Base-by-base conservation (phyloP, 2,888 invertebrate genomes). In the Theretra japonica region DNA sequence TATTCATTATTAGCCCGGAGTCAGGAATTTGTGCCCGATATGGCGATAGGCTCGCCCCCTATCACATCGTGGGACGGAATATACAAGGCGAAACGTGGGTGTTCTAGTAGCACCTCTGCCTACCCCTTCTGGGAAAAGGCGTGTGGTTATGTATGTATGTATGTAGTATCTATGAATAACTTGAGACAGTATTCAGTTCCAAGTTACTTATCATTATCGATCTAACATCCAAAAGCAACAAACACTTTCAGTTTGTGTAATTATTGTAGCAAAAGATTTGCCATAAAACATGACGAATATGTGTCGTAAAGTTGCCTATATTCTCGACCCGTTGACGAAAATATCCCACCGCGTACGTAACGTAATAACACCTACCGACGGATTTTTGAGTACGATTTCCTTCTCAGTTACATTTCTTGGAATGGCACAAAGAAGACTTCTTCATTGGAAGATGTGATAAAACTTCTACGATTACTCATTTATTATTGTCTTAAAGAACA, bases 271-370 rank as follows among this genome's bases (percentile, higher is more conserved):
- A 73, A 77, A 75, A 77, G 2, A 77, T 76, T 75, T 77, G 73
- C 70, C 74, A 76, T 79, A 77, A 78, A 80, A 75, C 76, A 76
- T 83, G 78, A 84, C 77, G 79, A 79, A 83, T 75, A 78, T 82
- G 81, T 82, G 82, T 83, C 83, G 82, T 83, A 81, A 84, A 85
- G 77, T 79, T 81, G 84, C 85, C 84, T 83, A 87, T 84, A 83
- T 82, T 77, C 79, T 82, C 75, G 79, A 77, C 76, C 77, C 75
- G 80, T 77, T 82, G 82, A 86, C 83, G 73, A 83, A 87, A 87
- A 89, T 87, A 89, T 80, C 80, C 77, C 77, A 77, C 83, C 84
- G 85, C 85, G 84, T 84, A 82, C 74, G 41, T 71, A 69, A 73
- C 73, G 78, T 78, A 77, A 78, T 77, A 80, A 75, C 75, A 73